Conservation (phyloP, 2,888 invertebrate genomes). For the Drosophila colorata region DNA sequence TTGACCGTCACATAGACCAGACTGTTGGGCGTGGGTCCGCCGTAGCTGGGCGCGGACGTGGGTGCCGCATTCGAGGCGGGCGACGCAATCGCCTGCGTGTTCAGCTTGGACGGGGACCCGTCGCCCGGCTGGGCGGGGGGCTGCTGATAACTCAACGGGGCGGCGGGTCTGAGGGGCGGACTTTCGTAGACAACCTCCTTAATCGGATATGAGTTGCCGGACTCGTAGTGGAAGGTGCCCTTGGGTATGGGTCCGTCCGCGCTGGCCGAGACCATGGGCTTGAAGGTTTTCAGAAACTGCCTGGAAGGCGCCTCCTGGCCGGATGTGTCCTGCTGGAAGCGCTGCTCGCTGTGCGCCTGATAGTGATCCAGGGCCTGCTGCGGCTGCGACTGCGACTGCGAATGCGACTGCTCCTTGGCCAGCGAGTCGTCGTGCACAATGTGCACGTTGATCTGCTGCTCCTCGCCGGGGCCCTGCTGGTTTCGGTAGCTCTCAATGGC, state of each 20-base stretch:
- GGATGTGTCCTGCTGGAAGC: constrained; percentile 43
- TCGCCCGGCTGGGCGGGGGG: constrained; percentile 13
- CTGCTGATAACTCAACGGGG: no score
- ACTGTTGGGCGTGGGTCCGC: constrained; percentile 48
- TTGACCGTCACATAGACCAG: constrained; percentile 75
- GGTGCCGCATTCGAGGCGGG: background rate
- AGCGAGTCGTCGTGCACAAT: constrained; percentile 70
- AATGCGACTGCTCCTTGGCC: constrained; percentile 34
- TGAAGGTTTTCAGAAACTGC: constrained; percentile 82
- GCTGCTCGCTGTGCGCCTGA: constrained; percentile 74
- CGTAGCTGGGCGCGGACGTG: constrained; percentile 28
- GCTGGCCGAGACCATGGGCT: constrained; percentile 63
- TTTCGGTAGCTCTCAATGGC: constrained; percentile 52
- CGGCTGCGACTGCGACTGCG: constrained; percentile 31
- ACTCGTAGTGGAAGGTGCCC: constrained; percentile 79
- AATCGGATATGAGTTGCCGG: constrained; percentile 24
- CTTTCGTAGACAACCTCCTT: constrained; percentile 32
- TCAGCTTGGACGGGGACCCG: constrained; percentile 25
- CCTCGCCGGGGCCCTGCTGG: constrained; percentile 62
- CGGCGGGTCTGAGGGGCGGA: no score
- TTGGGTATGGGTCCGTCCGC: constrained; percentile 59
- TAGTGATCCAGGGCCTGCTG: constrained; percentile 64
- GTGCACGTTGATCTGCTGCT: constrained; percentile 80
- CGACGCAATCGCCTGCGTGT: constrained; percentile 63
- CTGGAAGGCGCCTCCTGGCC: constrained; percentile 82